phyloP scores from a whole-genome alignment of 2,113 vertebrate genomes.

The Cyanocitta stelleri region DNA sequence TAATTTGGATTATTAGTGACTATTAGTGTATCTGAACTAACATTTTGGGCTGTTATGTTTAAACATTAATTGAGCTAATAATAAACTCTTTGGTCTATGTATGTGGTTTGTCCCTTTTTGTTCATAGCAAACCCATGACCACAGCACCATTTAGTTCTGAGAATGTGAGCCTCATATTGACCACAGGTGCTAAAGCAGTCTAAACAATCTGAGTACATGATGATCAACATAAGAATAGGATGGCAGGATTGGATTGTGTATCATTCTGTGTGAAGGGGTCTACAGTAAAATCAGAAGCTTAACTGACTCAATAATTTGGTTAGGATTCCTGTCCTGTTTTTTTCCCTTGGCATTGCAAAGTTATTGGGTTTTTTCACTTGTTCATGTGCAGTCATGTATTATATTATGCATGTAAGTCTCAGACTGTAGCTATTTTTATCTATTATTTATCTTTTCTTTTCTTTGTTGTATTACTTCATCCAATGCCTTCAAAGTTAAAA shows the following conservation, averaged over 20 bases:
- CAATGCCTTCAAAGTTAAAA: conserved; percentile 5
- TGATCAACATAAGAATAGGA: not conserved
- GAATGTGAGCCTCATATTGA: not conserved
- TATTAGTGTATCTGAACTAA: not conserved
- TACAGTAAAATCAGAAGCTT: not conserved
- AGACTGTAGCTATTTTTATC: conserved; percentile 33
- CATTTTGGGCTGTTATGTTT: not conserved
- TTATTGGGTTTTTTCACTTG: not conserved
- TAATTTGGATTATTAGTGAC: not conserved
- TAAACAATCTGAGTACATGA: not conserved
- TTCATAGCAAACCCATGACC: not conserved
- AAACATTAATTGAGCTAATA: not conserved
- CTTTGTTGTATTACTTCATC: not conserved
- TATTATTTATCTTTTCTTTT: conserved; percentile 16
- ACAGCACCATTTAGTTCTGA: not conserved
- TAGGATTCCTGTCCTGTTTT: not conserved
- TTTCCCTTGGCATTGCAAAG: not conserved
- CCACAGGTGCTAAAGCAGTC: not conserved
- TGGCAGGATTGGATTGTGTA: not conserved
- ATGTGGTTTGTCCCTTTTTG: not conserved
- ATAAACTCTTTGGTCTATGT: not conserved
- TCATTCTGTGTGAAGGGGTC: not conserved
- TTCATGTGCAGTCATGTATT: not conserved
- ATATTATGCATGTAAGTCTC: conserved; percentile 6
- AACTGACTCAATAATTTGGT: not conserved